A percentile compares a stretch with the other conserved stretches of the same genome.
Conservation (phyloP, 2,888 invertebrate species). For the Dorcus hopei region DNA sequence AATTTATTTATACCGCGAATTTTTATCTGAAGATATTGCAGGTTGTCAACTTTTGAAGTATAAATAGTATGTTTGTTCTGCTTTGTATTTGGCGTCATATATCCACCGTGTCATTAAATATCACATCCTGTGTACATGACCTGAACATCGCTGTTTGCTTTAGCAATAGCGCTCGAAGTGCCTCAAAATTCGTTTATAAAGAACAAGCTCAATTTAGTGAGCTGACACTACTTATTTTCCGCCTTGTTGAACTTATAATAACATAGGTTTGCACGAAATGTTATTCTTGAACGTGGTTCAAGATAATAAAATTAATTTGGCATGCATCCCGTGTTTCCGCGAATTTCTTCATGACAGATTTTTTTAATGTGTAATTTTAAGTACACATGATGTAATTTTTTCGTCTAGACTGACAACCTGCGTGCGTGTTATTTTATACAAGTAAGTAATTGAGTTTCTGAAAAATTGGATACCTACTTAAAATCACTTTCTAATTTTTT, state of each 20-base stretch:
- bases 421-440: too few relatives aligned
- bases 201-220: conserved; percentile 15
- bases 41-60: background rate
- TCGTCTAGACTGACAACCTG: too few relatives aligned
- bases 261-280: conserved; percentile 7
- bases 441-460: background rate
- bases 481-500: too few relatives aligned
- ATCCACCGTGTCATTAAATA: background rate
- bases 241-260: conserved; percentile 17
- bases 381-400: too few relatives aligned
- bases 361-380: too few relatives aligned
- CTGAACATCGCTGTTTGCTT: conserved; percentile 10
- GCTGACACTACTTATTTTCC: conserved; percentile 19
- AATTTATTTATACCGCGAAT: too few relatives aligned
- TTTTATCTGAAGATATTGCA: background rate
- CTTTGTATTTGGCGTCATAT: background rate
- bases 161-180: conserved; percentile 11
- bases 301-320: background rate
- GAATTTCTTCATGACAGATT: background rate
- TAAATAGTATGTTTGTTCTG: background rate
- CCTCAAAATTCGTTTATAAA: conserved; percentile 13
- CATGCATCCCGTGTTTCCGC: background rate
- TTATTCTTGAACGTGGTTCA: background rate
- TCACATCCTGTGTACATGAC: conserved; percentile 6
- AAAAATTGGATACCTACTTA: background rate